These are phyloP conservation scores for Operophtera brumata DNA, from an alignment of 2,888 invertebrate genomes.

Conservation along the genomic window DNA sequence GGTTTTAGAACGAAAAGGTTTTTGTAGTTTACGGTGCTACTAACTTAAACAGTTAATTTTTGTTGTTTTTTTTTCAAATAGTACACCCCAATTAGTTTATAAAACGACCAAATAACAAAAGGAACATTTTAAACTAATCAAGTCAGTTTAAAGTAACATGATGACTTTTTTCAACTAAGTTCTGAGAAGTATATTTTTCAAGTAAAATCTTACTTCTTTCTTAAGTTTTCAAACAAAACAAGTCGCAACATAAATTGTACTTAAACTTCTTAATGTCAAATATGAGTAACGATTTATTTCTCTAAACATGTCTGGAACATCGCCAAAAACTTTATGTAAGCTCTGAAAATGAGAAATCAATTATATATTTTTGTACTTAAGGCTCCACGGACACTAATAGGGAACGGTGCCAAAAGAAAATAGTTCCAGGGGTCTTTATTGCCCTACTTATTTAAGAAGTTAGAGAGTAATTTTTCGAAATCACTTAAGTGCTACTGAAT, in stretches of 20 bases:
- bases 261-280: conserved; percentile 34
- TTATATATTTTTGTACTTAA: conserved; percentile 28
- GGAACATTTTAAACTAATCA: too few relatives aligned
- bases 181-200: too few relatives aligned
- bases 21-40: not conserved
- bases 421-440: conserved; percentile 43
- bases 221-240: conserved; percentile 12
- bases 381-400: conserved; percentile 23
- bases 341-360: conserved; percentile 26
- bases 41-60: too few relatives aligned
- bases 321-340: conserved; percentile 25
- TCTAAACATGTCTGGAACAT: conserved; percentile 33
- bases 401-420: conserved; percentile 38
- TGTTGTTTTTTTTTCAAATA: too few relatives aligned
- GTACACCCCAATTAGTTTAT: too few relatives aligned
- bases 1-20: not conserved
- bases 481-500: conserved; percentile 41
- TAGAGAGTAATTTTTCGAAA: conserved; percentile 44
- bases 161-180: too few relatives aligned
- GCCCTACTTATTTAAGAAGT: conserved; percentile 46
- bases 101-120: too few relatives aligned
- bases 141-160: too few relatives aligned
- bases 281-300: conserved; percentile 45
- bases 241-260: conserved; percentile 21
- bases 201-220: not conserved